Evolutionary conservation across 2,797 vertebrate genomes (phyloP).

Genomic region (Enoplosus armatus): DNA sequence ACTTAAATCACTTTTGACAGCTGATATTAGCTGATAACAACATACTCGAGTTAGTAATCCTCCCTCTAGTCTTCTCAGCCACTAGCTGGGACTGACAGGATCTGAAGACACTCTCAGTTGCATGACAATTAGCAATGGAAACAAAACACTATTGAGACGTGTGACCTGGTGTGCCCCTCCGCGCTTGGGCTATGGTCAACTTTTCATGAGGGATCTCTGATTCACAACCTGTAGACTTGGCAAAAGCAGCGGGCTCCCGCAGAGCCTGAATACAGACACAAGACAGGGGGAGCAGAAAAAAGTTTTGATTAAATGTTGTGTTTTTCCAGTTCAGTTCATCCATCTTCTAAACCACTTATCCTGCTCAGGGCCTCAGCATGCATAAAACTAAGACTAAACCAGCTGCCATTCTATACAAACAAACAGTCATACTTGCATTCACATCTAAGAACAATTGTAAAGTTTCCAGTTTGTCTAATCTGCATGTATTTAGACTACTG

Average conservation of each 20-base stretch:
- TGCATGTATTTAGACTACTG: background rate
- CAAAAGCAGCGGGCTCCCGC: constrained; percentile 91
- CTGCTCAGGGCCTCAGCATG: background rate
- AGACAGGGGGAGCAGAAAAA: background rate
- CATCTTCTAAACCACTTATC: background rate
- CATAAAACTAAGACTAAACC: background rate
- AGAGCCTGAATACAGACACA: constrained; percentile 84
- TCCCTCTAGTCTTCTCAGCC: background rate
- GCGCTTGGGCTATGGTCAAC: constrained; percentile 93
- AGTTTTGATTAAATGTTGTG: constrained; percentile 6
- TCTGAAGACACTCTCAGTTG: background rate
- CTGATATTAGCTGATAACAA: constrained; percentile 18
- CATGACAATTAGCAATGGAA: background rate
- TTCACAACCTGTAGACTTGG: constrained; percentile 88
- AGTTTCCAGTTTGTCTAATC: constrained; percentile 7
- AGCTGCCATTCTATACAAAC: background rate
- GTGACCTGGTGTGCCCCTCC: constrained; percentile 92
- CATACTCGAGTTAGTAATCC: background rate
- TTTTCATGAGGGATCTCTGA: constrained; percentile 90
- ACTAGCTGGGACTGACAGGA: background rate
- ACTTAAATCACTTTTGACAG: background rate
- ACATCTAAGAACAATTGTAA: background rate
- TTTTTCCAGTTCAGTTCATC: background rate
- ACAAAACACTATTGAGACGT: background rate
- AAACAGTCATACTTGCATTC: background rate